Evolutionary conservation across 2,888 invertebrate genomes (phyloP).

Genomic region (Crematogaster levior): DNA sequence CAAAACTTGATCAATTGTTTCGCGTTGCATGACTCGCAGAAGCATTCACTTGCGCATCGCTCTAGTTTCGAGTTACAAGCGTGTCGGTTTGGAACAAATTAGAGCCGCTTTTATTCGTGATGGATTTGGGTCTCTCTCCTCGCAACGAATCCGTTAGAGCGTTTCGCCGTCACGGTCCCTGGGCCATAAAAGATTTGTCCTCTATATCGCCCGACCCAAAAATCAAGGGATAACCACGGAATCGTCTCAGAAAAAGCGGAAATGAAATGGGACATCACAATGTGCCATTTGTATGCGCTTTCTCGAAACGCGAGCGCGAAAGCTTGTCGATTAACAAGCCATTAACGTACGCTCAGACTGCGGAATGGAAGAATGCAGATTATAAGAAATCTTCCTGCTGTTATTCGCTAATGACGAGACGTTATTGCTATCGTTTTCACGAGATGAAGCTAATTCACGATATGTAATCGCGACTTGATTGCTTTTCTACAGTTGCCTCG

Average conservation of each 20-base stretch:
- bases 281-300: conserved; percentile 59
- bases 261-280: conserved; percentile 27
- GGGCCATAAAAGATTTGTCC: conserved; percentile 66
- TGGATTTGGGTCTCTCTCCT: conserved; percentile 59
- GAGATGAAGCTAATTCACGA: conserved; percentile 14
- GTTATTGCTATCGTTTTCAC: conserved; percentile 36
- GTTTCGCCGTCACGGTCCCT: conserved; percentile 69
- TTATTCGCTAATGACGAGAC: conserved; percentile 35
- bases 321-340: conserved; percentile 56
- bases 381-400: conserved; percentile 49
- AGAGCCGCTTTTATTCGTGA: conserved; percentile 63
- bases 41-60: conserved; percentile 55
- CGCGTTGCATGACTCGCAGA: conserved; percentile 1
- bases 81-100: conserved; percentile 67
- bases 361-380: conserved; percentile 7
- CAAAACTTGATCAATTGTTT: conserved; percentile 37
- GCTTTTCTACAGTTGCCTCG: background rate
- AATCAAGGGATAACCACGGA: conserved; percentile 47
- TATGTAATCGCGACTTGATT: conserved; percentile 35
- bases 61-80: conserved; percentile 65
- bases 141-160: conserved; percentile 64
- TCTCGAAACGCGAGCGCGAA: conserved; percentile 61
- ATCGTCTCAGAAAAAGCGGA: conserved; percentile 28
- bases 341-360: conserved; percentile 36
- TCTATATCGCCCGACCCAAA: conserved; percentile 60